Evolutionary conservation across 64 coral and sea anemone genomes (phyloP), one percentile per base, ranked within the genome.

Genomic region (Porites australiensis): DNA sequence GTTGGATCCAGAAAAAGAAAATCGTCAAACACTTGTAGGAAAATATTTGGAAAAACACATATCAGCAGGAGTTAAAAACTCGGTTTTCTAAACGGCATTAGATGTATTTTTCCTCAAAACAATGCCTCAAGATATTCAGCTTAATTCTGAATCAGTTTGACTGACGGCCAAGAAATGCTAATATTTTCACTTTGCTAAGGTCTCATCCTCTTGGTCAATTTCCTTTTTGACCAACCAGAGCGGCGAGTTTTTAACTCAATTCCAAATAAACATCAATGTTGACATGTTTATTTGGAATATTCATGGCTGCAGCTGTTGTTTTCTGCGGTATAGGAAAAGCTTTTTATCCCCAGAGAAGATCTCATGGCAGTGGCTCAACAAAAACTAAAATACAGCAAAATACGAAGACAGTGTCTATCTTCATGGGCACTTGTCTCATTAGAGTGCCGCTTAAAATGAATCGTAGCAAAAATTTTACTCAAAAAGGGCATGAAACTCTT

Each of bases 231-330:
- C 81, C 81, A 84, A 69, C 63, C 81, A 84, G 46, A 84, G 46
- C 47, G 13, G 44, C 10, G 45, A 51, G 69, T 21, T 52, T 84
- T 84, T 81, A 81, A 81, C 23, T 63, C 78, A 81, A 81, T 62
- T 81, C 63, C 58, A 68, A 68, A 84, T 50, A 51, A 68, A 69
- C 61, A 84, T 66, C 51, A 69, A 52, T 68, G 67, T 69, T 84
- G 81, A 84, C 81, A 67, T 64, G 63, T 84, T 84, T 49, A 66
- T 47, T 8, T 48, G 44, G 81, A 68, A 68, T 68, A 84, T 84
- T 3, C 63, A 68, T 84, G 27, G 69, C 81, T 68, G 81, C 81
- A 68, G 81, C 22, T 63, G 18, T 3, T 22, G 44, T 43, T 47
- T 84, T 21, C 45, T 84, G 81, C 20, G 81, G 81, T 20, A 49